Evolutionary conservation across 2,888 invertebrate genomes (phyloP).

Genomic region (Chydorus sphaericus): DNA sequence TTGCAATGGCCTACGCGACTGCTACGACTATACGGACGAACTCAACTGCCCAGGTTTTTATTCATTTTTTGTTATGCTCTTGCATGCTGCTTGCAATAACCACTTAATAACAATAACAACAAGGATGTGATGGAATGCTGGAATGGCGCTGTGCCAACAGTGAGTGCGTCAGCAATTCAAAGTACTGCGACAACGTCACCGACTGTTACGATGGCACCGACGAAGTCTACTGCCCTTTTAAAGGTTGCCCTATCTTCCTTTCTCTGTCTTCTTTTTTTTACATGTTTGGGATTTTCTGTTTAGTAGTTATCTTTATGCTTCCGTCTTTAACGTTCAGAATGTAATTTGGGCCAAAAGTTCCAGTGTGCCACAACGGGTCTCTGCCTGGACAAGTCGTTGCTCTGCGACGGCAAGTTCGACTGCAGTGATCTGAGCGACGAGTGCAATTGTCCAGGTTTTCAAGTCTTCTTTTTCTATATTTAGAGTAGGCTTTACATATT

Average conservation of each 20-base stretch:
- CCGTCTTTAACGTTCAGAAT: background rate
- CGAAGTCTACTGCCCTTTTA: constrained; percentile 10
- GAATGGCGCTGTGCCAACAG: constrained; percentile 13
- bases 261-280: constrained; percentile 2
- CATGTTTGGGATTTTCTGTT: background rate
- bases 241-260: background rate
- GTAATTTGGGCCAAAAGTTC: background rate
- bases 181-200: constrained; percentile 7
- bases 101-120: background rate
- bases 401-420: constrained; percentile 81
- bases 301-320: background rate
- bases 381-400: constrained; percentile 59
- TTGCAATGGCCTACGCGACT: constrained; percentile 28
- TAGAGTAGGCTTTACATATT: background rate
- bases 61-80: background rate
- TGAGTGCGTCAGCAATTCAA: constrained; percentile 7
- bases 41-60: constrained; percentile 11
- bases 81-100: background rate
- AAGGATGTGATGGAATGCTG: background rate
- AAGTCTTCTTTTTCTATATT: background rate
- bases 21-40: constrained; percentile 15
- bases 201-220: constrained; percentile 14
- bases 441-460: constrained; percentile 49
- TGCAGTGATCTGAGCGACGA: constrained; percentile 81
- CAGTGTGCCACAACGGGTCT: constrained; percentile 34